Evolutionary conservation across 2,888 invertebrate genomes (phyloP).

Genomic region (Himalopsyche japonica): DNA sequence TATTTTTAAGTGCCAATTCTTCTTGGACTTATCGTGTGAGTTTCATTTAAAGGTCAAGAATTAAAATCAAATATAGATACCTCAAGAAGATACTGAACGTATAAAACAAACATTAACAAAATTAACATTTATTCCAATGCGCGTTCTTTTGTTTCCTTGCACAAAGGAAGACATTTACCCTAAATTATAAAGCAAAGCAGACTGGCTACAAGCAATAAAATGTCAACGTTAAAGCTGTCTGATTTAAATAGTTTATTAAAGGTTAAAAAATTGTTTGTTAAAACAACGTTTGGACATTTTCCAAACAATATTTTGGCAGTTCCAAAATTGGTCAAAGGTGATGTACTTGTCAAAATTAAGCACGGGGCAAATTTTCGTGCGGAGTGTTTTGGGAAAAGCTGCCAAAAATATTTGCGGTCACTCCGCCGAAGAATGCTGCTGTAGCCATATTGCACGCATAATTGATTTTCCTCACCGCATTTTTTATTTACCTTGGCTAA

Average conservation of each 20-base stretch:
- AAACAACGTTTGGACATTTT: not conserved
- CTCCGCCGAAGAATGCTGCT: constrained; percentile 12
- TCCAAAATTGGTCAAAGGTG: not conserved
- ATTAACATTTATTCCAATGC: no score
- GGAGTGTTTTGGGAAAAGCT: not conserved
- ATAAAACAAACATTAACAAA: no score
- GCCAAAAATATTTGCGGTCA: constrained; percentile 23
- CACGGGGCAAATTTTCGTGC: not conserved
- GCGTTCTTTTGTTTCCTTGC: no score
- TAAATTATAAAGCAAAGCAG: no score
- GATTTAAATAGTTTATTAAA: not conserved
- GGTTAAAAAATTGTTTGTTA: not conserved
- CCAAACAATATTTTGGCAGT: not conserved
- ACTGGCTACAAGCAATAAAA: not conserved
- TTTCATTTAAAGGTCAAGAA: no score
- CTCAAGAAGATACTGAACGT: no score
- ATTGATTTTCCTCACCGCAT: not conserved
- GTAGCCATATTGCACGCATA: constrained; percentile 10
- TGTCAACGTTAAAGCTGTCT: not conserved
- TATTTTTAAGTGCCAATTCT: no score
- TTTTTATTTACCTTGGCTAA: constrained; percentile 16
- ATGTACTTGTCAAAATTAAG: not conserved
- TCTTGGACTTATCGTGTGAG: no score
- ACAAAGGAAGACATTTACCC: no score
- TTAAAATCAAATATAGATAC: no score